Conservation (phyloP, 92 coral and sea anemone genomes). For the Epizoanthus stellaris region DNA sequence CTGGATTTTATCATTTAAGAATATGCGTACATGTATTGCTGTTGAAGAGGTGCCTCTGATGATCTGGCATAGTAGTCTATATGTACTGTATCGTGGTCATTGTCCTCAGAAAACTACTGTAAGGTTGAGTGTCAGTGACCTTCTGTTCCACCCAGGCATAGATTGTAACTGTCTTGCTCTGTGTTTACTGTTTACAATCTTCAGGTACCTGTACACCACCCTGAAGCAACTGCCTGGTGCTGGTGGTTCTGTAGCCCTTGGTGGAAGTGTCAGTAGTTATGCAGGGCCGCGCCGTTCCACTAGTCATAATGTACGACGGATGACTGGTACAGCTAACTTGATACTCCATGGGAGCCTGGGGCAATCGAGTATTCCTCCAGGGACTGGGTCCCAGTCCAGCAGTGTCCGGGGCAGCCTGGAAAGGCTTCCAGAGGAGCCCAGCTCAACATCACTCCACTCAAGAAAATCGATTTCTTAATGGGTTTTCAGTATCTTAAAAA, state of each 20-base stretch:
- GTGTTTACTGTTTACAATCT: too few species aligned
- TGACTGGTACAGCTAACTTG: slow-evolving; percentile 73
- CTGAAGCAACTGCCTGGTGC: slow-evolving; percentile 27
- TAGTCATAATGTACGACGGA: slow-evolving; percentile 71
- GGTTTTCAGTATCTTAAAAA: background rate
- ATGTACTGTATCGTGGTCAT: too few species aligned
- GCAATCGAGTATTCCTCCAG: too few species aligned
- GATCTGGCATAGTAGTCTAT: too few species aligned
- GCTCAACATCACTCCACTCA: slow-evolving; percentile 35
- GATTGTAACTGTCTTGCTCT: too few species aligned
- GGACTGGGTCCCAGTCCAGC: background rate
- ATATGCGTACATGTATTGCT: too few species aligned
- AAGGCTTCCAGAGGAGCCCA: slow-evolving; percentile 32
- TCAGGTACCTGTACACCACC: slow-evolving; percentile 27
- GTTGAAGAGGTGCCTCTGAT: too few species aligned
- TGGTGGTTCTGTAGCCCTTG: slow-evolving; percentile 6
- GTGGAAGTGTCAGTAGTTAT: background rate
- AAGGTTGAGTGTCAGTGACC: background rate
- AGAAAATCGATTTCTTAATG: slow-evolving; percentile 28
- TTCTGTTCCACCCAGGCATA: too few species aligned
- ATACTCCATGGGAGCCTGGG: slow-evolving; percentile 23
- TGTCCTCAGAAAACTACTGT: too few species aligned
- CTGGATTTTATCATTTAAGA: too few species aligned
- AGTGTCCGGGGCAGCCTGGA: slow-evolving; percentile 22
- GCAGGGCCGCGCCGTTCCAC: slow-evolving; percentile 49